These are phyloP conservation scores for Pemphigus obesinymphae DNA, from an alignment of 1,140 invertebrate genomes.

Conservation along the genomic window DNA sequence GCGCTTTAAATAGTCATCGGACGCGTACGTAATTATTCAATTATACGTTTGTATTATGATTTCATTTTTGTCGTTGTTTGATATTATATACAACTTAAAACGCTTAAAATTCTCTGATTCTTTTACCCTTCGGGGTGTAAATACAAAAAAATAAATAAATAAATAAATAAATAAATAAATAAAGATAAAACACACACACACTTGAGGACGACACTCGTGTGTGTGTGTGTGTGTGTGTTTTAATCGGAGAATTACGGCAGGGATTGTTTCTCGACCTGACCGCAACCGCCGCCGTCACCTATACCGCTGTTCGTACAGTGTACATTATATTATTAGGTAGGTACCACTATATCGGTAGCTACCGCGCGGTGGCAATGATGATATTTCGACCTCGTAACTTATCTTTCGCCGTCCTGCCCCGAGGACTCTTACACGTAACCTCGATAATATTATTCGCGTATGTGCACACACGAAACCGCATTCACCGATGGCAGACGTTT, in stretches of 20 bases:
- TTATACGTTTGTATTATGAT: no score
- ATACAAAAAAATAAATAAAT: no score
- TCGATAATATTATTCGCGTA: neutral
- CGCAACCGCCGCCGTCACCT: neutral
- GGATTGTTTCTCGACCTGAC: fast-evolving
- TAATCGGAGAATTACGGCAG: neutral
- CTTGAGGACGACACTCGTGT: no score
- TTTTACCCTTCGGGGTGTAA: no score
- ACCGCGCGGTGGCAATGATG: no score
- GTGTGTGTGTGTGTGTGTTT: neutral
- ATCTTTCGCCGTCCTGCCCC: neutral
- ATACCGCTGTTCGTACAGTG: neutral
- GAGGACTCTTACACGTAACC: neutral
- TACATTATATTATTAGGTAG: neutral
- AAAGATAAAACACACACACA: no score
- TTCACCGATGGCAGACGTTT: neutral
- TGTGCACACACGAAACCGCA: neutral
- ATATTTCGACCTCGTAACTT: neutral
- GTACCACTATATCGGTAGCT: neutral
- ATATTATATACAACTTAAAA: no score
- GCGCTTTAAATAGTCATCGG: no score
- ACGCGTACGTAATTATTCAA: no score
- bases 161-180: no score
- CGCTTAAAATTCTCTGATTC: no score
- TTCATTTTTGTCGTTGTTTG: no score